Conservation (phyloP, 2,888 invertebrate species). For the Dusona sp. region DNA sequence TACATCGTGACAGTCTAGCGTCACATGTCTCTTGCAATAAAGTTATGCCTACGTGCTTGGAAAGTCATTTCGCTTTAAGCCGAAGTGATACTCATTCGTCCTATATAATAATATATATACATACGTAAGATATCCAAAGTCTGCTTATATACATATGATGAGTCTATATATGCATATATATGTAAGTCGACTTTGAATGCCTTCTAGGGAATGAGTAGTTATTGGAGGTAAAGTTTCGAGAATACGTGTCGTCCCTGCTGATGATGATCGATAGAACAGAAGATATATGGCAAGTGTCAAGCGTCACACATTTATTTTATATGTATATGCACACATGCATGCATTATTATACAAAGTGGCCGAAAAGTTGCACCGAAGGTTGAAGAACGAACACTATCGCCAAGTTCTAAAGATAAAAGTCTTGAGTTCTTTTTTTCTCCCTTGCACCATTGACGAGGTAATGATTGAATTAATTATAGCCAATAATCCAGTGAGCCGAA, state of each 20-base stretch:
- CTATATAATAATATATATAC: conserved; percentile 9
- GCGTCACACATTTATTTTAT: conserved; percentile 24
- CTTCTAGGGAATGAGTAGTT: conserved; percentile 49
- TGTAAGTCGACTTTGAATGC: conserved; percentile 43
- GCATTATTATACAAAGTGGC: background rate
- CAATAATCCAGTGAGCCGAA: too few relatives aligned
- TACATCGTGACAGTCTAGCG: conserved; percentile 59
- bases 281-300: conserved; percentile 26
- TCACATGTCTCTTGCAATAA: conserved; percentile 68
- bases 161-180: background rate
- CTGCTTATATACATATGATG: background rate
- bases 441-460: too few relatives aligned
- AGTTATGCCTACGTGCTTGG: conserved; percentile 69
- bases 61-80: conserved; percentile 60
- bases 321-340: background rate
- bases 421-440: too few relatives aligned
- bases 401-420: background rate
- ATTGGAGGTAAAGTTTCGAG: conserved; percentile 65
- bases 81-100: conserved; percentile 48
- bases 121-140: conserved; percentile 6
- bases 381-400: background rate
- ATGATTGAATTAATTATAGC: too few relatives aligned
- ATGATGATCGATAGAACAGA: conserved; percentile 58
- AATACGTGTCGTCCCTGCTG: conserved; percentile 64
- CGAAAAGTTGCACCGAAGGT: background rate